These are phyloP conservation scores for Apotomis betuletana DNA, from an alignment of 2,888 invertebrate species.

Conservation along the genomic window DNA sequence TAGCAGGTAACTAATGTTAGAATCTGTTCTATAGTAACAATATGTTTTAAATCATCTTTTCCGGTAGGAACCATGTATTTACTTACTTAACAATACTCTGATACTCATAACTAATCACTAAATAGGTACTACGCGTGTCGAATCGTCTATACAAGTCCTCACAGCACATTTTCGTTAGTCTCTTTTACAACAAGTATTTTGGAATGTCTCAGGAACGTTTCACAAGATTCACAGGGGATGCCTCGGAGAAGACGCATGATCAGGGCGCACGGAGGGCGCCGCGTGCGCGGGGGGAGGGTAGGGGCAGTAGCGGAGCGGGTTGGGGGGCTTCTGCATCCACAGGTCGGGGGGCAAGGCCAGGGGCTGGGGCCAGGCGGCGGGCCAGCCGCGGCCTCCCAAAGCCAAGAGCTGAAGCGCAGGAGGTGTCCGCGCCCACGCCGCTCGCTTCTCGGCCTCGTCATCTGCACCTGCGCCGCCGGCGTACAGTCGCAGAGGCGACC, in stretches of 20 bases:
- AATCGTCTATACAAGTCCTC: constrained; percentile 46
- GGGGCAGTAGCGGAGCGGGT: constrained; percentile 84
- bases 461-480: constrained; percentile 84
- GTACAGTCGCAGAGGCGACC: constrained; percentile 86
- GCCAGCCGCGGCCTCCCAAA: constrained; percentile 90
- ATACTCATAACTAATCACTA: constrained; percentile 44
- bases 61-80: constrained; percentile 80
- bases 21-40: constrained; percentile 64
- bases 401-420: constrained; percentile 74
- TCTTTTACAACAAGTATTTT: constrained; percentile 4
- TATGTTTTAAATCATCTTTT: constrained; percentile 62
- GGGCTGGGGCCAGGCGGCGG: constrained; percentile 94
- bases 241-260: constrained; percentile 69
- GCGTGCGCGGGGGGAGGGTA: constrained; percentile 82
- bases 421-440: constrained; percentile 81
- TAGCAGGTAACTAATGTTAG: constrained; percentile 70
- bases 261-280: constrained; percentile 58
- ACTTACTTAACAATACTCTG: constrained; percentile 46
- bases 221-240: constrained; percentile 71
- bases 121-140: constrained; percentile 54
- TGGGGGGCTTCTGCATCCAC: constrained; percentile 94
- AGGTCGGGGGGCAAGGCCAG: constrained; percentile 94
- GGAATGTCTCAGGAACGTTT: constrained; percentile 33
- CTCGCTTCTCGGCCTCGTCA: constrained; percentile 83
- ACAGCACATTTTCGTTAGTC: constrained; percentile 59